phyloP scores from a whole-genome alignment of 2,113 vertebrate species.

The Heptranchias perlo region DNA sequence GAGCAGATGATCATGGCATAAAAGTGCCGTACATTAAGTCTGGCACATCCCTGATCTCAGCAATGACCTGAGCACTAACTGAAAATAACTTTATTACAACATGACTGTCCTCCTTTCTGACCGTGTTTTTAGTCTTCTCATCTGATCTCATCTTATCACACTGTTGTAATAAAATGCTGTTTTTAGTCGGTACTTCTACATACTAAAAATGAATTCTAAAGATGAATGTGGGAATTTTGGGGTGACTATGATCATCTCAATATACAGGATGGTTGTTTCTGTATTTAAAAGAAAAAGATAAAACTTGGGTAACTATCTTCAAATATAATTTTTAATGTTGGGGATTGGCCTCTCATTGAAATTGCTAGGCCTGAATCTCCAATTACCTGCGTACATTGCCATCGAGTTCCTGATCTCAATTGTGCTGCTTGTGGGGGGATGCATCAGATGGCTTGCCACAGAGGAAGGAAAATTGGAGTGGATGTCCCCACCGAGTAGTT shows the following conservation, averaged over 20 bases:
- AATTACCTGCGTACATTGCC: not conserved
- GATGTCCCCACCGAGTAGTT: not conserved
- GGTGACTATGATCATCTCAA: not conserved
- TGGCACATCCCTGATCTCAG: not conserved
- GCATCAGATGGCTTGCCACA: not conserved
- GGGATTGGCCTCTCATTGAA: not conserved
- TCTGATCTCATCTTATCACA: not conserved
- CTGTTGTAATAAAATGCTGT: not conserved
- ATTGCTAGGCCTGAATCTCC: not conserved
- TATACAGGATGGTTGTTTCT: not conserved
- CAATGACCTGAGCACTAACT: not conserved
- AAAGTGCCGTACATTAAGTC: not conserved
- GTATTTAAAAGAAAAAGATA: not conserved
- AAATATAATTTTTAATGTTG: not conserved
- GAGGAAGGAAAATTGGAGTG: not conserved
- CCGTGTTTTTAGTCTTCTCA: not conserved
- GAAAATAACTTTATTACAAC: not conserved
- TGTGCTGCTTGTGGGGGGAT: not conserved
- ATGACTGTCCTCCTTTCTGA: not conserved
- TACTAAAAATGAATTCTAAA: not conserved
- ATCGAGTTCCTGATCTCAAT: not conserved
- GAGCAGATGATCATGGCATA: not conserved
- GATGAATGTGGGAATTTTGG: not conserved
- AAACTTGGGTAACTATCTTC: not conserved
- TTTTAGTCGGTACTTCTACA: not conserved